Conservation (phyloP, 2,113 vertebrate species). For the Butorides virescens region DNA sequence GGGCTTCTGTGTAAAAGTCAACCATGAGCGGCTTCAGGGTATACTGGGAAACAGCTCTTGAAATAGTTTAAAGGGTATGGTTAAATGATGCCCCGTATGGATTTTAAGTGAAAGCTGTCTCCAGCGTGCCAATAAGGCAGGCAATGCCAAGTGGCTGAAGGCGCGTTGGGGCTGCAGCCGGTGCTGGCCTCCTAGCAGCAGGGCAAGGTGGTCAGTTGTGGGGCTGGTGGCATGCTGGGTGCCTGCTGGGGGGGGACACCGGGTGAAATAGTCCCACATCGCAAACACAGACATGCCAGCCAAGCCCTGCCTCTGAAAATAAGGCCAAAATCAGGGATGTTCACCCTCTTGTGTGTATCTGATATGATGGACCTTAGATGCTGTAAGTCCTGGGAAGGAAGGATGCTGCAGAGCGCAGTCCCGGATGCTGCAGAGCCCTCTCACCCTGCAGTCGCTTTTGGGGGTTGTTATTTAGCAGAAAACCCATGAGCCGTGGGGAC, state of each 20-base stretch:
- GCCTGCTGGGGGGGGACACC: background rate
- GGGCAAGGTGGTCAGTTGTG: accelerated
- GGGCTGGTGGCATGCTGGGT: background rate
- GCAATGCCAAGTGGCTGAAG: background rate
- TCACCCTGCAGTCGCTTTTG: background rate
- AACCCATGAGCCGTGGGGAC: accelerated
- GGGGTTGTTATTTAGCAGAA: background rate
- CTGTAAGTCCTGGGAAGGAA: background rate
- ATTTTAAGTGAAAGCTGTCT: background rate
- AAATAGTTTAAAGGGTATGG: background rate
- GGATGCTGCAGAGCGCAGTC: too few relatives aligned
- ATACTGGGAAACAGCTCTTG: background rate
- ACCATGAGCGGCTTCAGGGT: background rate
- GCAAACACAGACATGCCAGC: background rate
- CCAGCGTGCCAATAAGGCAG: background rate
- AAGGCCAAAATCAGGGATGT: background rate
- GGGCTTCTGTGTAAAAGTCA: background rate
- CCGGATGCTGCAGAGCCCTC: background rate
- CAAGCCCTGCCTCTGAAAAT: background rate
- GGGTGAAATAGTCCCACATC: accelerated
- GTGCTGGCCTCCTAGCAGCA: background rate
- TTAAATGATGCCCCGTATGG: background rate
- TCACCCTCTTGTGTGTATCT: background rate
- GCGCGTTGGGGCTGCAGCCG: background rate
- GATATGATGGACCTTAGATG: background rate